Conservation (phyloP, 2,797 vertebrate genomes). For the Megalops cyprinoides region DNA sequence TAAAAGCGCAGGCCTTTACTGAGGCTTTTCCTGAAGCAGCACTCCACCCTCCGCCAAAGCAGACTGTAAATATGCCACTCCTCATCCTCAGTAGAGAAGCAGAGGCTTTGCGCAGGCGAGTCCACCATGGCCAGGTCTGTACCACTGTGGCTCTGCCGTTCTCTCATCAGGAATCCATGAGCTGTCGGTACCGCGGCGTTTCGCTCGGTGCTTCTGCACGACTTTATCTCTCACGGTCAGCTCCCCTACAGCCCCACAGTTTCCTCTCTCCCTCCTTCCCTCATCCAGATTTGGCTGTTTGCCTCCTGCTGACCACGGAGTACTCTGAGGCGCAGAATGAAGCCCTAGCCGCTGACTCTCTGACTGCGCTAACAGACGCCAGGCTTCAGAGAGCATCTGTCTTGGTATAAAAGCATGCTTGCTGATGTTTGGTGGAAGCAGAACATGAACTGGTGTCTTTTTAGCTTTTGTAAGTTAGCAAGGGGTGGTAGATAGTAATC, state of each 20-base stretch:
- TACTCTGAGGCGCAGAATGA: conserved; percentile 17
- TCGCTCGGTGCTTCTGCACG: conserved; percentile 11
- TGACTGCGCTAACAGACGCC: conserved; percentile 28
- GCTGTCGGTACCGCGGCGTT: conserved; percentile 17
- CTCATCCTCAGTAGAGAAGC: not conserved
- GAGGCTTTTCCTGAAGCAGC: not conserved
- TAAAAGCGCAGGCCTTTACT: not conserved
- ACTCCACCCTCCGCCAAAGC: not conserved
- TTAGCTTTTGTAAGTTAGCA: not conserved
- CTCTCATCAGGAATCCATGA: conserved; percentile 30
- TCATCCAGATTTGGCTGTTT: not conserved
- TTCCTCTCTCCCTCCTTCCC: not conserved
- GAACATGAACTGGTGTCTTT: not conserved
- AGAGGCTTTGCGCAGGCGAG: no score
- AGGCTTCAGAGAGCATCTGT: not conserved
- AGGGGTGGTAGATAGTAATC: not conserved
- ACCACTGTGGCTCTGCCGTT: conserved; percentile 29
- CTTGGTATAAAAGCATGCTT: not conserved
- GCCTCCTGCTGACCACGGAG: conserved; percentile 20
- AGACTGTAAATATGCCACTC: no score
- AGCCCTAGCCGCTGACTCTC: not conserved
- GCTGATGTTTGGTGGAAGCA: not conserved
- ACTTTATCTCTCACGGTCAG: not conserved
- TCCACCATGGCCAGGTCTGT: not conserved
- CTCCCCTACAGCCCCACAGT: conserved; percentile 12